A percentile compares a stretch with the other conserved stretches of the same genome.
Conservation (phyloP, 2,888 invertebrate species). For the Mesochorus sp. region DNA sequence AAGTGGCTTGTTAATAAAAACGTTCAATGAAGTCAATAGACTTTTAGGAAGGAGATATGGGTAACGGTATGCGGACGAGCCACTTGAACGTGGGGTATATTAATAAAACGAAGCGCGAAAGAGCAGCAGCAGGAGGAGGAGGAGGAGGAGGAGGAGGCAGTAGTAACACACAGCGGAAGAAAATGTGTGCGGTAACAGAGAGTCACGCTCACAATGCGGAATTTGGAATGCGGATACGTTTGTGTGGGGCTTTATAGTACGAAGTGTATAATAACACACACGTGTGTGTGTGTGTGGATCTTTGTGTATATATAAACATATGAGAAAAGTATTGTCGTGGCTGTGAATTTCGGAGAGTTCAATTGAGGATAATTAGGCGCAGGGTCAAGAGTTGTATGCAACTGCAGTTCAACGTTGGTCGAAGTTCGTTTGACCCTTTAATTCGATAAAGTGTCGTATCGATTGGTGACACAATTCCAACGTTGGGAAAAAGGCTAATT, state of each 20-base stretch:
- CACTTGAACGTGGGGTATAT: constrained; percentile 38
- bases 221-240: constrained; percentile 63
- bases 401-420: constrained; percentile 64
- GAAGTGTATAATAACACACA: constrained; percentile 2
- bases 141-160: too few species aligned
- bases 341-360: constrained; percentile 70
- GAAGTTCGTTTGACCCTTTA: constrained; percentile 63
- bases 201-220: constrained; percentile 40
- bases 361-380: constrained; percentile 75
- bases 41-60: too few species aligned
- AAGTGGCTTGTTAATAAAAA: too few species aligned
- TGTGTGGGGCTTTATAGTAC: constrained; percentile 12
- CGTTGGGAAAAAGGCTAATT: not conserved
- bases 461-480: constrained; percentile 20
- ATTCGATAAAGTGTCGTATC: constrained; percentile 71
- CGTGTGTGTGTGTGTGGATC: too few species aligned
- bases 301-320: not conserved
- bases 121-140: constrained; percentile 4
- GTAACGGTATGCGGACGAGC: not conserved
- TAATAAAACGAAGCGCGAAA: constrained; percentile 48
- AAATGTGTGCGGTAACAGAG: too few species aligned
- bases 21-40: too few species aligned
- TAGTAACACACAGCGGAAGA: too few species aligned
- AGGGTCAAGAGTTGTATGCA: constrained; percentile 75
- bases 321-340: constrained; percentile 57